Percentiles rank a stretch among this genome's conserved stretches.
Evolutionary conservation across 2,888 invertebrate species (phyloP).

Genomic region (Apamea anceps): DNA sequence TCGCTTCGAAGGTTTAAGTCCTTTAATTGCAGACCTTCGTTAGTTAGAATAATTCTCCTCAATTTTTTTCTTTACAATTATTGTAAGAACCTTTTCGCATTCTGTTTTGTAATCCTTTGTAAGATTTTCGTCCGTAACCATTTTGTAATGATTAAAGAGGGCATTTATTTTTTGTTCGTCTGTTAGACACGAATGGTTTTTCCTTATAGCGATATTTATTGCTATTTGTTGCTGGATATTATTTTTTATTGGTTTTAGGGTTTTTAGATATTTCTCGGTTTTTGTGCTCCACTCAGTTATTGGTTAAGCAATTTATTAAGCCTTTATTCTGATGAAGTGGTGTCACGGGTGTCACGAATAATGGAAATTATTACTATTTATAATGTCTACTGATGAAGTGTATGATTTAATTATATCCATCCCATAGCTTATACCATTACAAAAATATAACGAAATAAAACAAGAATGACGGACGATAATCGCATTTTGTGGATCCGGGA

Average conservation of each 20-base stretch:
- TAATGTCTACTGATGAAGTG: slow-evolving; percentile 5
- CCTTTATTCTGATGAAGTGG: neutral
- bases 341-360: neutral
- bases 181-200: slow-evolving; percentile 36
- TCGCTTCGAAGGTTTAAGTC: slow-evolving; percentile 73
- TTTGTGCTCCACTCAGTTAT: neutral
- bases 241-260: slow-evolving; percentile 24
- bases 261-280: neutral
- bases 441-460: slow-evolving; percentile 69
- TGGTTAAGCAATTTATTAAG: neutral
- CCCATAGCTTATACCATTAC: neutral
- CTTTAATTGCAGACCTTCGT: slow-evolving; percentile 73
- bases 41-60: slow-evolving; percentile 65
- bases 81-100: slow-evolving; percentile 64
- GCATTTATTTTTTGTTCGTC: slow-evolving; percentile 57
- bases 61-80: slow-evolving; percentile 63
- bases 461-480: slow-evolving; percentile 80
- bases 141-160: slow-evolving; percentile 62
- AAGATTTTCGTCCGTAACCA: slow-evolving; percentile 58
- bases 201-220: slow-evolving; percentile 42
- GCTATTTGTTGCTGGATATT: slow-evolving; percentile 31
- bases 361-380: no score
- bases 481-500: slow-evolving; percentile 78
- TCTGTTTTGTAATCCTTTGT: slow-evolving; percentile 69
- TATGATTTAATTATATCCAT: neutral